These are phyloP conservation scores for Aphodius granarius DNA, from an alignment of 2,888 invertebrate species.

Conservation along the genomic window DNA sequence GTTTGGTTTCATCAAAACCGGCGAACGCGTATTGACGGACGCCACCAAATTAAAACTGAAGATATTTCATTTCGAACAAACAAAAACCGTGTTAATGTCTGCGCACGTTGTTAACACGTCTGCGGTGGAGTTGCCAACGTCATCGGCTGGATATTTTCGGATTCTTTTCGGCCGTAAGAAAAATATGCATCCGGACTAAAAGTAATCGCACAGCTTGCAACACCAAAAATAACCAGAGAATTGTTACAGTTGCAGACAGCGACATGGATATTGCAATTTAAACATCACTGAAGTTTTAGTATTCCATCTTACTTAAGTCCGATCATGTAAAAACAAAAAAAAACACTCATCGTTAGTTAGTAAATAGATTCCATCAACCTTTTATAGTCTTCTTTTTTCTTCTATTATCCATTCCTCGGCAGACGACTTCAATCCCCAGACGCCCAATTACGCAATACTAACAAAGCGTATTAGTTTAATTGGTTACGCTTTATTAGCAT, in stretches of 20 bases:
- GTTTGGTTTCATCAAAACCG: too few relatives aligned
- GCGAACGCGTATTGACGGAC: neutral
- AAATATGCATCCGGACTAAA: neutral
- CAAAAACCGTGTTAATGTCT: constrained; percentile 1
- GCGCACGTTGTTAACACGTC: neutral
- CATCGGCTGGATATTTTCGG: neutral
- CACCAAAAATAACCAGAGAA: neutral
- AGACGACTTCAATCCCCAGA: neutral
- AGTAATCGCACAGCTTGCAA: neutral
- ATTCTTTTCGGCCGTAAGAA: neutral
- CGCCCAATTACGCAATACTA: neutral
- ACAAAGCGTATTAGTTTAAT: neutral
- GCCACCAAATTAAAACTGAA: neutral
- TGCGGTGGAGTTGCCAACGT: neutral
- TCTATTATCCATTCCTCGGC: neutral
- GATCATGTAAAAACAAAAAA: neutral
- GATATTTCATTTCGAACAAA: neutral
- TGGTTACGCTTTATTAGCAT: neutral
- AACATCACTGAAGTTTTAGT: neutral
- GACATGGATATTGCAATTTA: neutral
- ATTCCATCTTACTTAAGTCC: neutral
- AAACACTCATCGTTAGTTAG: neutral
- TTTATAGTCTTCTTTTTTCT: neutral
- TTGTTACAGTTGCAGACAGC: neutral
- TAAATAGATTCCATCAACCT: neutral